Percentiles rank a stretch among this genome's conserved stretches.
phyloP scores from a whole-genome alignment of 2,113 vertebrate genomes.

The Perognathus longimembris region DNA sequence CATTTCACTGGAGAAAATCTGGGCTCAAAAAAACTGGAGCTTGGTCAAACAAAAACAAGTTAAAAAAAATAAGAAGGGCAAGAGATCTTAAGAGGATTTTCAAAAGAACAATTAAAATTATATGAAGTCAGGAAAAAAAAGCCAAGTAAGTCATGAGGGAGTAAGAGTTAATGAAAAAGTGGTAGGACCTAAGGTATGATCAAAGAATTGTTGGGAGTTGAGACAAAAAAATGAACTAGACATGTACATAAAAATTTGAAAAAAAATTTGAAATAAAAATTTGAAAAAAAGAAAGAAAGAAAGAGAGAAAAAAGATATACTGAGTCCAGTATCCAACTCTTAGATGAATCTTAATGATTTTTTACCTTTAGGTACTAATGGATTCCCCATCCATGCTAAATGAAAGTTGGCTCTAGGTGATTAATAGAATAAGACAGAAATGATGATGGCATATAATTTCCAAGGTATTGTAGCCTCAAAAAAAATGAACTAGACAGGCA shows the following conservation, averaged over 20 bases:
- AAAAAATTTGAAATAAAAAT: too few relatives aligned
- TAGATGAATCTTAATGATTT: not conserved
- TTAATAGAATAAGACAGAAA: not conserved
- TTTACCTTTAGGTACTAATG: not conserved
- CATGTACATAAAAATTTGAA: too few relatives aligned
- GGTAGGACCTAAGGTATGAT: too few relatives aligned
- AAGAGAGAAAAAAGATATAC: too few relatives aligned
- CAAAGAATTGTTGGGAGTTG: not conserved
- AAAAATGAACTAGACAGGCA: not conserved
- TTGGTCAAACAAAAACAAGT: constrained; percentile 31
- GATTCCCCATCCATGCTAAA: not conserved
- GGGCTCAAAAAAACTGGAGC: not conserved
- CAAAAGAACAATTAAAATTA: constrained; percentile 10
- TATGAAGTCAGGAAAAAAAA: constrained; percentile 15
- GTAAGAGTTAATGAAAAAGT: not conserved
- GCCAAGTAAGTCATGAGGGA: not conserved
- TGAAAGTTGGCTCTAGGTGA: not conserved
- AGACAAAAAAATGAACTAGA: too few relatives aligned
- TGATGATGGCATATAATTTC: not conserved
- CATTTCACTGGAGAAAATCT: not conserved
- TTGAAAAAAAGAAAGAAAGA: too few relatives aligned
- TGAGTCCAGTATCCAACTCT: not conserved
- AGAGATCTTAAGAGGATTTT: not conserved
- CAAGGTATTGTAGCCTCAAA: not conserved
- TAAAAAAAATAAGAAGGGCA: not conserved